Evolutionary conservation across 2,797 vertebrate species (phyloP), one percentile per base, ranked within the genome.

Genomic region (Clarias platycephalus): DNA sequence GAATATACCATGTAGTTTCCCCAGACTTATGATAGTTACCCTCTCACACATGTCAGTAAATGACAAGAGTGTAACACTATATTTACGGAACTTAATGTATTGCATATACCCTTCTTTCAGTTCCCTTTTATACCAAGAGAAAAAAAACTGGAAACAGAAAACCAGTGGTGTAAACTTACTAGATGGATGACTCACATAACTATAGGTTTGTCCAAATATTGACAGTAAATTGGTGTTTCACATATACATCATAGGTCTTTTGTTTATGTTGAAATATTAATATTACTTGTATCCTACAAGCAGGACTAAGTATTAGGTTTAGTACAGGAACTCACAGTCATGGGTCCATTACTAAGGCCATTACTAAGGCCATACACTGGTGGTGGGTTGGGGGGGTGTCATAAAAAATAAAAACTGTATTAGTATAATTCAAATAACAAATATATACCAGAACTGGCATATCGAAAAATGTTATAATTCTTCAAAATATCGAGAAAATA

Each of bases 11-110:
- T 91, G 87, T 94, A 83, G 91, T 95, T 94, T 93, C 93, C 93
- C 92, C 91, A 24, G 84, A 81, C 83, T 85, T 79, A 70, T 88
- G 88, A 68, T 58, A 26, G 88, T 91, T 91, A 88, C 87, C 87
- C 4, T 63, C 0, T 89, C 80, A 88, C 71, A 84, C 91, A 88
- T 95, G 93, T 93, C 95, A 92, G 94, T 94, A 95, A 95, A 91
- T 84, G 88, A 83, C 10, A 89, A 83, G 55, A 75, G 49, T 10
- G 7, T 49, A 31, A 84, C 87, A 89, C 60, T 70, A 82, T 74
- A 87, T 85, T 58, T 85, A 94, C 92, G 93, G 94, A 94, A 92
- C 89, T 13, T 53, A 53, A 53, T 53, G 74, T 87, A 88, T 92
- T 79, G 82, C 16, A 87, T 83, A 90, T 92, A 89, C 88, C 16